Evolutionary conservation across 2,113 vertebrate genomes (phyloP).

Genomic region (Apistogramma diplotaenia): DNA sequence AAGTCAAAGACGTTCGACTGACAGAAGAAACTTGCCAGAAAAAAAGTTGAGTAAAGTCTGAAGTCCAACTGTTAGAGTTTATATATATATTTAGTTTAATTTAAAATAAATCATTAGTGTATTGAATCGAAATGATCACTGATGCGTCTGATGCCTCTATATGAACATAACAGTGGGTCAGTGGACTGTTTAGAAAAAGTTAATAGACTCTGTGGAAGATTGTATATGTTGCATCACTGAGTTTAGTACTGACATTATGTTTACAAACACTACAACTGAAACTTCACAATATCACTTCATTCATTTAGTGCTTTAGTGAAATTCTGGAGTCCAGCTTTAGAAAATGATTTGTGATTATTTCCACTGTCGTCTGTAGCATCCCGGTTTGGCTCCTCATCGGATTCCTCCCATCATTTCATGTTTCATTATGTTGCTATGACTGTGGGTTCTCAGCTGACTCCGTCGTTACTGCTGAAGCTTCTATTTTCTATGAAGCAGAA

Average conservation of each 20-base stretch:
- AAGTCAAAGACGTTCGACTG: slow-evolving; percentile 16
- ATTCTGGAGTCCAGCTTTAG: too few relatives aligned
- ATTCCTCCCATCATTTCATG: not conserved
- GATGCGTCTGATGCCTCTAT: not conserved
- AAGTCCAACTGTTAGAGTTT: not conserved
- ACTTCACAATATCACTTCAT: not conserved
- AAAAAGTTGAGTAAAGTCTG: slow-evolving; percentile 7
- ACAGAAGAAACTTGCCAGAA: not conserved
- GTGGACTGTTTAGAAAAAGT: not conserved
- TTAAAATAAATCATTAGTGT: not conserved
- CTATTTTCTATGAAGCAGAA: not conserved
- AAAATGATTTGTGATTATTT: too few relatives aligned
- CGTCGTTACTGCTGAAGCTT: not conserved
- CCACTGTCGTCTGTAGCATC: too few relatives aligned
- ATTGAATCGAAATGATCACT: not conserved
- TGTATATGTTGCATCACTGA: not conserved
- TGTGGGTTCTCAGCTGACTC: not conserved
- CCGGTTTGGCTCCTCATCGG: too few relatives aligned
- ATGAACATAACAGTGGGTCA: not conserved
- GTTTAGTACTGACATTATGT: not conserved
- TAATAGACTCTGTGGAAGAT: not conserved
- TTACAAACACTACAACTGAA: too few relatives aligned
- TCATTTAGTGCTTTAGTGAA: too few relatives aligned
- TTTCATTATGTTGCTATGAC: not conserved
- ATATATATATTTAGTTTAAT: not conserved